phyloP scores from a whole-genome alignment of 2,113 vertebrate genomes.

The Embiotoca jacksoni region DNA sequence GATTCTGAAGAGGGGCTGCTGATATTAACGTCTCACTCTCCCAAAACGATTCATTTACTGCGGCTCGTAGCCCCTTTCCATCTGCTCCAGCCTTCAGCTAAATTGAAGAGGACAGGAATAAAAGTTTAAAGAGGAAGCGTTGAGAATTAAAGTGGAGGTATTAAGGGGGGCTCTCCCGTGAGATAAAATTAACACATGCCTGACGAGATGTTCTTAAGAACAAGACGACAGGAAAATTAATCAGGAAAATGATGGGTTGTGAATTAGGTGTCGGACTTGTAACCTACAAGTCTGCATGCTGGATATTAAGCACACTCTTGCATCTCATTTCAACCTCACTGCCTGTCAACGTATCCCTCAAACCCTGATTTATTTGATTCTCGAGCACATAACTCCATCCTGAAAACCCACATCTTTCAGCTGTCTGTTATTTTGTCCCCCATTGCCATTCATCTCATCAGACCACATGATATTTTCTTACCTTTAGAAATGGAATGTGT shows the following conservation, averaged over 20 bases:
- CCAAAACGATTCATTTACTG: conserved; percentile 39
- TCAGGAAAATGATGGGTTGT: conserved; percentile 58
- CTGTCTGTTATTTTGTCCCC: background rate
- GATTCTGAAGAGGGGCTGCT: conserved; percentile 54
- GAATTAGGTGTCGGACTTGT: conserved; percentile 55
- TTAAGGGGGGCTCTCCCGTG: conserved; percentile 33
- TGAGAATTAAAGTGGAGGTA: conserved; percentile 60
- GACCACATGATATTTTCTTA: background rate
- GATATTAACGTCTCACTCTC: conserved; percentile 49
- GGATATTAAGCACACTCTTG: conserved; percentile 5
- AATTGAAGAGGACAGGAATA: conserved; percentile 58
- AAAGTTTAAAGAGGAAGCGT: conserved; percentile 53
- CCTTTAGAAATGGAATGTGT: conserved; percentile 9
- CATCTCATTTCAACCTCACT: conserved; percentile 32
- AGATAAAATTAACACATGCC: conserved; percentile 64
- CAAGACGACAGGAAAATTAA: conserved; percentile 62
- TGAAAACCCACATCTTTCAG: conserved; percentile 23
- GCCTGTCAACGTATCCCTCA: background rate
- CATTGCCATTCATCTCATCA: background rate
- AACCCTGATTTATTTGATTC: conserved; percentile 29
- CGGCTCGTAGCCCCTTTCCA: conserved; percentile 34
- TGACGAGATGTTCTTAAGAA: conserved; percentile 44
- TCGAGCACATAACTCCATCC: background rate
- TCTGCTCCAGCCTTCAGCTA: conserved; percentile 57
- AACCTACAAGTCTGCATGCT: conserved; percentile 26